Percentiles rank a stretch among this genome's conserved stretches.
These are phyloP conservation scores for Caretta caretta DNA, from an alignment of 2,113 vertebrate species.

Conservation along the genomic window DNA sequence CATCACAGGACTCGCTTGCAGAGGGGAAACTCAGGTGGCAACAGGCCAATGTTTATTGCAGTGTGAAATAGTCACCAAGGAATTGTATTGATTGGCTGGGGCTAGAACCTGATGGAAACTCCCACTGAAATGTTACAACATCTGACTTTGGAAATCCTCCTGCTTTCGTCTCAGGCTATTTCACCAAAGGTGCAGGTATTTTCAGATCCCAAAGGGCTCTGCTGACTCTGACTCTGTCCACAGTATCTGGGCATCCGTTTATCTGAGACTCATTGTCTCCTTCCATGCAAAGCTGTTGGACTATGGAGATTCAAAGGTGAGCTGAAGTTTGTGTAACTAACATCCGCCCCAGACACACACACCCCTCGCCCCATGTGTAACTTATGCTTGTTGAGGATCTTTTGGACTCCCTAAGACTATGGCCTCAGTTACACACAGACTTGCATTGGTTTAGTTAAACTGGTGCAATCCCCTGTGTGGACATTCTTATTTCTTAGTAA, in stretches of 20 bases:
- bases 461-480: neutral
- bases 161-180: neutral
- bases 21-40: neutral
- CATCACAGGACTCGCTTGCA: neutral
- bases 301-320: neutral
- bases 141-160: neutral
- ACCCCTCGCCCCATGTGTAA: neutral
- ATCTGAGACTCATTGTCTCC: neutral
- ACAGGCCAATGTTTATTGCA: neutral
- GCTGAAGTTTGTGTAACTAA: neutral
- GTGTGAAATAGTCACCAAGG: neutral
- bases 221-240: neutral
- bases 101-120: neutral
- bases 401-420: neutral
- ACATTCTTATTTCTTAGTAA: neutral
- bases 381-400: neutral
- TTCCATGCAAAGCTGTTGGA: neutral
- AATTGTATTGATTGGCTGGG: neutral
- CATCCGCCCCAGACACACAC: neutral
- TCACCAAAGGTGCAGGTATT: neutral
- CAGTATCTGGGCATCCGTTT: neutral
- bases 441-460: neutral
- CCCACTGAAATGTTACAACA: neutral
- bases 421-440: neutral
- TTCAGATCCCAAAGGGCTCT: neutral